Percentiles rank a stretch among this genome's conserved stretches.
These are phyloP conservation scores for Cantharis rufa DNA, from an alignment of 2,888 invertebrate genomes.

Conservation along the genomic window DNA sequence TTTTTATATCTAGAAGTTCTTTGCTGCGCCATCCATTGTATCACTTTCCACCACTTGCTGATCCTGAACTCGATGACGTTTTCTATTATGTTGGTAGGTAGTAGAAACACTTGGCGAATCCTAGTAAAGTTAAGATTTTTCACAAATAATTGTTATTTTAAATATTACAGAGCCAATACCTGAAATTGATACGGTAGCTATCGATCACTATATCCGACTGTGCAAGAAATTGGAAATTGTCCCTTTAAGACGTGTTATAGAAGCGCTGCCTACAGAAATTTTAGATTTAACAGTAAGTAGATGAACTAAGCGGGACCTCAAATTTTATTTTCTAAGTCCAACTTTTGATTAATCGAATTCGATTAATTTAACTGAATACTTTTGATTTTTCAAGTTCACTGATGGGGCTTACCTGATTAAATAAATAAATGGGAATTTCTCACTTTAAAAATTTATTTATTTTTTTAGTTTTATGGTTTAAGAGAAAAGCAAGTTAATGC, in stretches of 20 bases:
- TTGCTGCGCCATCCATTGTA: slow-evolving; percentile 57
- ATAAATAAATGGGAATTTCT: no score
- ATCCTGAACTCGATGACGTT: slow-evolving; percentile 53
- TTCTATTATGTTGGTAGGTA: slow-evolving; percentile 45
- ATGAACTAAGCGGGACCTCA: no score
- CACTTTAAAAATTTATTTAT: no score
- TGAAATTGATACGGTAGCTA: slow-evolving; percentile 45
- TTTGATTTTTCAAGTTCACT: no score
- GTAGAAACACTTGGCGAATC: background rate
- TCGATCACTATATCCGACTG: slow-evolving; percentile 47
- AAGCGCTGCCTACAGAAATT: slow-evolving; percentile 40
- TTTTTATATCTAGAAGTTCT: slow-evolving; percentile 56
- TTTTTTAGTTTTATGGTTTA: slow-evolving; percentile 49
- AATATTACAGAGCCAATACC: slow-evolving; percentile 38
- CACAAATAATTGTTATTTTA: background rate
- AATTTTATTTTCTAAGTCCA: no score
- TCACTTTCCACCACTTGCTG: slow-evolving; percentile 50
- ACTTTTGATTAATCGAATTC: no score
- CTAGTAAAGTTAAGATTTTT: background rate
- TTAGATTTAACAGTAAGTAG: slow-evolving; percentile 50
- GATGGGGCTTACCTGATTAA: no score
- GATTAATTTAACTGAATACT: no score
- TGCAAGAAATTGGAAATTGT: slow-evolving; percentile 52
- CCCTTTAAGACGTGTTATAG: slow-evolving; percentile 48
- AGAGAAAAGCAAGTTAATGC: slow-evolving; percentile 48